A percentile compares a stretch with the other conserved stretches of the same genome.
Conservation (phyloP, 1,140 invertebrate genomes). For the Drosophila ercepeae region DNA sequence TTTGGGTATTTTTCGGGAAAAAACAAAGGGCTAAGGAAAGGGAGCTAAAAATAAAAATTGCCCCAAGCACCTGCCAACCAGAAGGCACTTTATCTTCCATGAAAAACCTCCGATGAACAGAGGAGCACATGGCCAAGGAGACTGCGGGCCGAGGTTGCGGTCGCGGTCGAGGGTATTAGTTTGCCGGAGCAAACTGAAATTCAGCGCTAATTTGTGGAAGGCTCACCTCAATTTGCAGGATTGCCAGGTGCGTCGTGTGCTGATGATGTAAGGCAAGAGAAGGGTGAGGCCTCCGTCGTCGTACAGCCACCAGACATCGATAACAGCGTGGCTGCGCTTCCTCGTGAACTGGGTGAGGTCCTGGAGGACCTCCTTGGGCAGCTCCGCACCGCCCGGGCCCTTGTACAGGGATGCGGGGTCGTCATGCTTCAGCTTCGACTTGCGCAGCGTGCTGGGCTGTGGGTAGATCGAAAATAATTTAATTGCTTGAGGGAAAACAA, state of each 20-base stretch:
- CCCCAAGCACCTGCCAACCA: background rate
- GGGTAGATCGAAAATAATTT: background rate
- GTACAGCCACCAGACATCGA: constrained; percentile 99
- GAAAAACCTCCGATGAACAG: background rate
- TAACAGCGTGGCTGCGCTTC: constrained; percentile 90
- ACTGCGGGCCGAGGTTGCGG: too few species aligned
- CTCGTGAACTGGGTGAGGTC: constrained; percentile 89
- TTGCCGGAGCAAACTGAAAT: constrained; percentile 4
- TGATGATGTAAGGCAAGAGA: constrained; percentile 95
- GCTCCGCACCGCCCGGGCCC: constrained; percentile 84
- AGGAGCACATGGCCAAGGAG: background rate
- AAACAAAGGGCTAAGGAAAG: background rate
- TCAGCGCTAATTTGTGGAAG: constrained; percentile 1
- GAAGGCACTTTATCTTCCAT: constrained; percentile 4
- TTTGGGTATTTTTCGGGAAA: background rate
- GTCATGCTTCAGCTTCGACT: constrained; percentile 82
- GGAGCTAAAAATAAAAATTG: constrained; percentile 1
- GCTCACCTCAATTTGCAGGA: constrained; percentile 91
- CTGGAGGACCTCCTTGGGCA: constrained; percentile 87
- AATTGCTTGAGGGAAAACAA: background rate
- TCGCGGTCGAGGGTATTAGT: too few species aligned
- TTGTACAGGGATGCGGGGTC: constrained; percentile 83
- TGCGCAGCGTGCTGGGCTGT: constrained; percentile 73
- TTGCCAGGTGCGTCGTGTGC: constrained; percentile 93
- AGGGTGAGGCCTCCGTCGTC: constrained; percentile 95